phyloP scores from a whole-genome alignment of 2,797 vertebrate species.

The Malacoraja senta region DNA sequence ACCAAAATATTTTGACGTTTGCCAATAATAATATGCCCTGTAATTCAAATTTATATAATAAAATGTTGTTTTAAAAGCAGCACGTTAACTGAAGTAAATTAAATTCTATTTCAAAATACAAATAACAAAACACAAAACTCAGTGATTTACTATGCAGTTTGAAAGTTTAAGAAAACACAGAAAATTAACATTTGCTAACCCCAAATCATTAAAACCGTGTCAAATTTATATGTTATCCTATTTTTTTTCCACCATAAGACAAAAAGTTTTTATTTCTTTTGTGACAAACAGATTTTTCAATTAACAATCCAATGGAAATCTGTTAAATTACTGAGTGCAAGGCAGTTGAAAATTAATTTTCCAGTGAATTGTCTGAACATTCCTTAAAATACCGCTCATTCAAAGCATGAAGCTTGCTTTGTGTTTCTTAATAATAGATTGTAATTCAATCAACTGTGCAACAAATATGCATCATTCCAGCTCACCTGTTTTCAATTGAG shows the following conservation, averaged over 20 bases:
- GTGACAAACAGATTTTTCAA: not conserved
- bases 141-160: not conserved
- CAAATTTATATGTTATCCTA: not conserved
- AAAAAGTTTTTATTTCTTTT: not conserved
- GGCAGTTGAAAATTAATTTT: not conserved
- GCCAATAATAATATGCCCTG: not conserved
- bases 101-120: not conserved
- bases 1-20: not conserved
- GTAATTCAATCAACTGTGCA: not conserved
- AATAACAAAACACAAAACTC: not conserved
- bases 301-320: not conserved
- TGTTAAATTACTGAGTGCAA: not conserved
- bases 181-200: not conserved
- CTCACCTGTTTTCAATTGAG: slow-evolving; percentile 22
- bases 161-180: not conserved
- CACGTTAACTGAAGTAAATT: not conserved
- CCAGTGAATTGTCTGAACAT: slow-evolving; percentile 20
- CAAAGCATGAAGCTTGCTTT: not conserved
- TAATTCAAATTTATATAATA: not conserved
- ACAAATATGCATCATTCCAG: slow-evolving; percentile 5
- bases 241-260: not conserved
- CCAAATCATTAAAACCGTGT: not conserved
- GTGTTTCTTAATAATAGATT: slow-evolving; percentile 35
- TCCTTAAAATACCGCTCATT: slow-evolving; percentile 2
- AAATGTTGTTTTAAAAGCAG: not conserved